phyloP scores from a whole-genome alignment of 2,797 vertebrate genomes.

The Muscicapa comitata region DNA sequence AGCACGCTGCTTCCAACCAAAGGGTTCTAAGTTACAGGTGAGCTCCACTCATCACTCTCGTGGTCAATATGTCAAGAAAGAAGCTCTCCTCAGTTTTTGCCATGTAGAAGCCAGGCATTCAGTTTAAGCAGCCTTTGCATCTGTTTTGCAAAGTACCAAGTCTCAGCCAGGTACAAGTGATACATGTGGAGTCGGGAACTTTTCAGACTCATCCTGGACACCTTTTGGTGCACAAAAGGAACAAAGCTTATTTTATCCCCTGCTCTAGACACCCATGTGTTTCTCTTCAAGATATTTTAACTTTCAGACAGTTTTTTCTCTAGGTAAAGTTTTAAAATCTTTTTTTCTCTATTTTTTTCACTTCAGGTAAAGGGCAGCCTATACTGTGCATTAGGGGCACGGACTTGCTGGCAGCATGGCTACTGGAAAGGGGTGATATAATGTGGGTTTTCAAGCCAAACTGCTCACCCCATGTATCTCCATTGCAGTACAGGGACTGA shows the following conservation, averaged over 20 bases:
- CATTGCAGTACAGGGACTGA: background rate
- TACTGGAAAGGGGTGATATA: background rate
- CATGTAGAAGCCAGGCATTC: background rate
- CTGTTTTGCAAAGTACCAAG: background rate
- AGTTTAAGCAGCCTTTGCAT: background rate
- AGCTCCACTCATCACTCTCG: background rate
- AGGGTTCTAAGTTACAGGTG: background rate
- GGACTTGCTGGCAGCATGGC: background rate
- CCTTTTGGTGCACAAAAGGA: background rate
- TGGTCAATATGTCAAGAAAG: background rate
- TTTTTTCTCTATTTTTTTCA: background rate
- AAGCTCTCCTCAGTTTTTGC: background rate
- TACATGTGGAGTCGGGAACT: background rate
- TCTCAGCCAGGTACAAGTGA: background rate
- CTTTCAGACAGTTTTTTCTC: background rate
- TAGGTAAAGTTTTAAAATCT: background rate
- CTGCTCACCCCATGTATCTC: background rate
- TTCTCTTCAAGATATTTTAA: background rate
- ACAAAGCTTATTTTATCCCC: background rate
- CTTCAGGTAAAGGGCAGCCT: background rate
- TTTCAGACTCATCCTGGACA: background rate
- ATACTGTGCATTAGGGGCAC: fast-evolving
- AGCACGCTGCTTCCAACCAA: fast-evolving
- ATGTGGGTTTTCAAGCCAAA: background rate
- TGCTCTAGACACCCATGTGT: background rate